These are phyloP conservation scores for Piscicola geometra DNA, from an alignment of 2,888 invertebrate species.

Conservation along the genomic window DNA sequence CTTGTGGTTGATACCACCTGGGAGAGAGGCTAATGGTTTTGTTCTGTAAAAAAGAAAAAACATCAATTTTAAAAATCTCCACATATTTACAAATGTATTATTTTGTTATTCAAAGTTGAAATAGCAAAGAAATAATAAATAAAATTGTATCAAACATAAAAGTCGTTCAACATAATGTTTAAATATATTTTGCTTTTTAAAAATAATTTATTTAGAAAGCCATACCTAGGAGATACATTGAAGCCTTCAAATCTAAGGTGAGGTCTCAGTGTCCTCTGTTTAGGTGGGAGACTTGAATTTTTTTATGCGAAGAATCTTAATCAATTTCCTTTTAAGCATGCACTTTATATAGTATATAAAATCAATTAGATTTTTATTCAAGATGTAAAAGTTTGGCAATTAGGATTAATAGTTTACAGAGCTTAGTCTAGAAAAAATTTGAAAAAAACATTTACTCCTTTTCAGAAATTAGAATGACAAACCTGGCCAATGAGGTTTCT, in stretches of 20 bases:
- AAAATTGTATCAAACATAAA: too few species aligned
- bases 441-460: neutral
- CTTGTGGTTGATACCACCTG: constrained; percentile 23
- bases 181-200: neutral
- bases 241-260: neutral
- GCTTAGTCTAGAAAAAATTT: neutral
- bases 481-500: neutral
- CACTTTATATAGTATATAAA: too few species aligned
- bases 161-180: too few species aligned
- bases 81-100: too few species aligned
- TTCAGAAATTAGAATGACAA: neutral
- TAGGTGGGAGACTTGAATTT: too few species aligned
- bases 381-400: neutral
- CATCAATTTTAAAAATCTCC: too few species aligned
- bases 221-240: neutral
- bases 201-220: neutral
- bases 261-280: neutral
- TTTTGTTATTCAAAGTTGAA: too few species aligned
- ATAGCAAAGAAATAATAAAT: too few species aligned
- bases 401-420: neutral
- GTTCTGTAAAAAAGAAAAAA: constrained; percentile 10
- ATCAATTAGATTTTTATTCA: too few species aligned
- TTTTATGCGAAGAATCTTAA: too few species aligned
- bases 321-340: too few species aligned
- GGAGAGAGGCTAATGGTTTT: neutral